These are phyloP conservation scores for Cynopterus brachyotis DNA, from an alignment of 2,113 vertebrate species.

Conservation along the genomic window DNA sequence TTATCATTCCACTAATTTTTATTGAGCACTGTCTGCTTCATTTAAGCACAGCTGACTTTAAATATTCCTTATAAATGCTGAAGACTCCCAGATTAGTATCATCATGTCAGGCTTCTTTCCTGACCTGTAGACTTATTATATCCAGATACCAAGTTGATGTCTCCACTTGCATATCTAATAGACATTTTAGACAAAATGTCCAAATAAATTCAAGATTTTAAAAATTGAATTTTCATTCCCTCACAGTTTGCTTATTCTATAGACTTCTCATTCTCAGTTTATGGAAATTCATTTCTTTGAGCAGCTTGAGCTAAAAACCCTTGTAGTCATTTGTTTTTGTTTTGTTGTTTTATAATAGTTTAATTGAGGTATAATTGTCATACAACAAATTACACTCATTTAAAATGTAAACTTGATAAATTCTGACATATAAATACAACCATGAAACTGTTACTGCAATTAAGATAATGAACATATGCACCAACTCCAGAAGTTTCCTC, in stretches of 20 bases:
- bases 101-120: background rate
- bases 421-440: background rate
- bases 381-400: background rate
- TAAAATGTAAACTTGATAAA: background rate
- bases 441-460: background rate
- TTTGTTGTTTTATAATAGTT: slow-evolving; percentile 31
- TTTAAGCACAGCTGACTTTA: background rate
- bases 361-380: background rate
- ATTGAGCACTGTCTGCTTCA: slow-evolving; percentile 18
- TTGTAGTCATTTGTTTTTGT: background rate
- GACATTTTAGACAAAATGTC: background rate
- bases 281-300: background rate
- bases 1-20: background rate
- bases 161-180: background rate
- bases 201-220: background rate
- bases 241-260: background rate
- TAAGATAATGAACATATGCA: background rate
- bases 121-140: background rate
- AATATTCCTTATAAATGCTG: background rate
- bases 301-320: background rate
- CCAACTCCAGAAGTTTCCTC: background rate
- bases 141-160: background rate
- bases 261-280: background rate
- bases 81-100: background rate
- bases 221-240: slow-evolving; percentile 4